Evolutionary conservation across 2,888 invertebrate species (phyloP).

Genomic region (Emmelina monodactyla): DNA sequence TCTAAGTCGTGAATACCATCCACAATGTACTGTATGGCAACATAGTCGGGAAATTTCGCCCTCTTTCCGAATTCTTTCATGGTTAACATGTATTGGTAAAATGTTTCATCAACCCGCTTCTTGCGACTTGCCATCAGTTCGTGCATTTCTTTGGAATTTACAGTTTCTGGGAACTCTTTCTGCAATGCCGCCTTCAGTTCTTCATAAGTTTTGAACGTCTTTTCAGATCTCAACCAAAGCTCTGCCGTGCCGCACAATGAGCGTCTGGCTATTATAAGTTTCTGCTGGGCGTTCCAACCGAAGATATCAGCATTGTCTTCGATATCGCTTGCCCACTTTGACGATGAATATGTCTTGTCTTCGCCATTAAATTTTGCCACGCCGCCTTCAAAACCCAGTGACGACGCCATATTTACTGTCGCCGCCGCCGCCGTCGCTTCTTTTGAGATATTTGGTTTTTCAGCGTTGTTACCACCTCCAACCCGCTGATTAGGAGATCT

Average conservation of each 20-base stretch:
- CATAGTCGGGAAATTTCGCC: slow-evolving; percentile 17
- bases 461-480: no score
- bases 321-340: slow-evolving; percentile 14
- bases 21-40: slow-evolving; percentile 18
- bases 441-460: no score
- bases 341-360: slow-evolving; percentile 1
- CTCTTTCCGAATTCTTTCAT: slow-evolving; percentile 19
- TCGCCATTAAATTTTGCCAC: no score
- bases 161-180: slow-evolving; percentile 16
- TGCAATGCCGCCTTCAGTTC: slow-evolving; percentile 13
- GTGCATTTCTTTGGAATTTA: slow-evolving; percentile 15
- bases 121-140: slow-evolving; percentile 15
- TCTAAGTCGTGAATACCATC: slow-evolving; percentile 17
- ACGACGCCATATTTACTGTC: not conserved
- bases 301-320: slow-evolving; percentile 20
- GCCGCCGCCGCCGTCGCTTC: not conserved
- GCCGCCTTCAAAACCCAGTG: no score
- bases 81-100: slow-evolving; percentile 15
- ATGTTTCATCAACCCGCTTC: slow-evolving; percentile 12
- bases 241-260: slow-evolving; percentile 14
- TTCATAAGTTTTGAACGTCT: slow-evolving; percentile 12
- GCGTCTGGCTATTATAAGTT: slow-evolving; percentile 15
- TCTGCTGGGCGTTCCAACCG: slow-evolving; percentile 13
- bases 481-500: no score
- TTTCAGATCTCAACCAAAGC: slow-evolving; percentile 15